These are phyloP conservation scores for Trachelipus rathkii DNA, from an alignment of 1,140 invertebrate species.

Conservation along the genomic window DNA sequence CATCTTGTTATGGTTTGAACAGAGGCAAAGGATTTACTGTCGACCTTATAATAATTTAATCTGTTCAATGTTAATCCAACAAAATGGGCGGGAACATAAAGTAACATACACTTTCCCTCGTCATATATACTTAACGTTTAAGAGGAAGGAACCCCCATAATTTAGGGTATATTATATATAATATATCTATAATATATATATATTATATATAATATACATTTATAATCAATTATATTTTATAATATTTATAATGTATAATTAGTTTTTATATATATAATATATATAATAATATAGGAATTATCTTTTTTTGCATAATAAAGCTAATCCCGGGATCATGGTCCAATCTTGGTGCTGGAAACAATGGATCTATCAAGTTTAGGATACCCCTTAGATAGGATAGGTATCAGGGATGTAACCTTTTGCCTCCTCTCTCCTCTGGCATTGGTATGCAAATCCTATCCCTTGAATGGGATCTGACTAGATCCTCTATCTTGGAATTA, in stretches of 20 bases:
- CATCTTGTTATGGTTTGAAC: no score
- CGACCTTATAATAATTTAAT: no score
- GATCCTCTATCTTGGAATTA: background rate
- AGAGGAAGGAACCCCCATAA: no score
- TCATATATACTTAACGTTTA: no score
- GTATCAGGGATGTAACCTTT: background rate
- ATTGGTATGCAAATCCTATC: background rate
- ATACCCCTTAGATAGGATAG: background rate
- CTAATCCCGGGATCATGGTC: background rate
- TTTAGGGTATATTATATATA: no score
- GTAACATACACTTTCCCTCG: no score
- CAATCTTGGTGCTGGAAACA: background rate
- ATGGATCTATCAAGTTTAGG: background rate
- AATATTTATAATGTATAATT: no score
- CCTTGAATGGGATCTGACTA: background rate
- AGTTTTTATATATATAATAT: background rate
- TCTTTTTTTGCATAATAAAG: no score
- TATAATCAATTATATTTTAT: no score
- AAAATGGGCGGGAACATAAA: no score
- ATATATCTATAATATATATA: background rate
- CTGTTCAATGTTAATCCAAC: no score
- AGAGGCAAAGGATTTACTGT: no score
- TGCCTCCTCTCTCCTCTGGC: background rate
- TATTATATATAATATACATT: conserved; percentile 15
- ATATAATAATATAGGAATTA: background rate